These are phyloP conservation scores for Dasyornis broadbenti DNA, from an alignment of 2,113 vertebrate genomes.

Conservation along the genomic window DNA sequence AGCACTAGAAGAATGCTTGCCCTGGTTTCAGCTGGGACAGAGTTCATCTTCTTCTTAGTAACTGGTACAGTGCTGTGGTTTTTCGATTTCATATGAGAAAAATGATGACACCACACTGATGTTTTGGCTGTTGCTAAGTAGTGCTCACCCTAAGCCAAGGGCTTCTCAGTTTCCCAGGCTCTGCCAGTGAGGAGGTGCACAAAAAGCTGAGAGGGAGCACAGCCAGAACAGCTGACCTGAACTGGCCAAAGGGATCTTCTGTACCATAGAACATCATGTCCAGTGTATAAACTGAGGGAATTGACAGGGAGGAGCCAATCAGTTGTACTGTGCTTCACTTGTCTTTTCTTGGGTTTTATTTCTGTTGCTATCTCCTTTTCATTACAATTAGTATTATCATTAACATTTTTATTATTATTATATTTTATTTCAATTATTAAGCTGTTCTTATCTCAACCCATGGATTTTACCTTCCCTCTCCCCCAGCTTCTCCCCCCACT, in stretches of 20 bases:
- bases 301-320: rapidly evolving
- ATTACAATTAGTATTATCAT: background rate
- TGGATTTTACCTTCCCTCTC: background rate
- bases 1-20: background rate
- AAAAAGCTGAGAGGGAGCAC: background rate
- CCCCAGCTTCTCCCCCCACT: rapidly evolving
- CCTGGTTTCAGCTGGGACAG: background rate
- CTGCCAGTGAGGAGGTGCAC: background rate
- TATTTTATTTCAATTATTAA: background rate
- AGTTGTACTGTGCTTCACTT: background rate
- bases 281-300: background rate
- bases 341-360: background rate
- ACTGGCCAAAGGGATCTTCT: background rate
- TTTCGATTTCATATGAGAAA: background rate
- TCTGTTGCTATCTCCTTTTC: background rate
- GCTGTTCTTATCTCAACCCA: background rate
- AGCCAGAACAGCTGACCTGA: background rate
- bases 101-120: background rate
- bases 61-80: background rate
- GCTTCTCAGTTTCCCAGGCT: background rate
- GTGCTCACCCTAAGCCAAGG: background rate
- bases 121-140: background rate
- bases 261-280: background rate
- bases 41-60: background rate
- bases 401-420: background rate